A percentile compares a stretch with the other conserved stretches of the same genome.
phyloP scores from a whole-genome alignment of 2,888 invertebrate species.

The Criorhina ranunculi region DNA sequence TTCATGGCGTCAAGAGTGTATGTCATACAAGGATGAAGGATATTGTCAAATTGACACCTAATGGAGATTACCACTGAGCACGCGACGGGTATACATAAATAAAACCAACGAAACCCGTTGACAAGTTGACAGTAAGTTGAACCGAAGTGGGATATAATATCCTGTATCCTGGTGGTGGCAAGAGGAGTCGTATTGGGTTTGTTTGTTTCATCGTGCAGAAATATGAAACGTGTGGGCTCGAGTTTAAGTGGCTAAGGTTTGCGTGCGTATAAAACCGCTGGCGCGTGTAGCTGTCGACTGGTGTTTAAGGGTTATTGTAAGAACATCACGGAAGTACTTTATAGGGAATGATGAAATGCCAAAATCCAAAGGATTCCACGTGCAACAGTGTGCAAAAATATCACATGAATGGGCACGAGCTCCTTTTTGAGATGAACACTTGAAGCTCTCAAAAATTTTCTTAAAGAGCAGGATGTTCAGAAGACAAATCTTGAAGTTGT shows the following conservation, averaged over 20 bases:
- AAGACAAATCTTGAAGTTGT: too few relatives aligned
- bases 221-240: background rate
- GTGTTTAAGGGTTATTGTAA: background rate
- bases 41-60: constrained; percentile 56
- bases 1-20: background rate
- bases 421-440: too few relatives aligned
- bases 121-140: constrained; percentile 58
- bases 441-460: too few relatives aligned
- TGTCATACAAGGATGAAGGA: constrained; percentile 24
- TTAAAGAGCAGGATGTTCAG: too few relatives aligned
- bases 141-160: constrained; percentile 28
- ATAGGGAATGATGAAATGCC: too few relatives aligned
- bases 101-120: constrained; percentile 35
- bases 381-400: too few relatives aligned
- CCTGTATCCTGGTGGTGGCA: background rate
- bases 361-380: too few relatives aligned
- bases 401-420: too few relatives aligned
- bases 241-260: constrained; percentile 11
- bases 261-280: background rate
- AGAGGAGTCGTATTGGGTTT: background rate
- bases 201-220: constrained; percentile 15
- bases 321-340: too few relatives aligned
- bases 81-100: constrained; percentile 42
- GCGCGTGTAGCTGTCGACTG: constrained; percentile 9
- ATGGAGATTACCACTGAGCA: constrained; percentile 43